Evolutionary conservation across 2,888 invertebrate species (phyloP).

Genomic region (Fragum whitleyi): DNA sequence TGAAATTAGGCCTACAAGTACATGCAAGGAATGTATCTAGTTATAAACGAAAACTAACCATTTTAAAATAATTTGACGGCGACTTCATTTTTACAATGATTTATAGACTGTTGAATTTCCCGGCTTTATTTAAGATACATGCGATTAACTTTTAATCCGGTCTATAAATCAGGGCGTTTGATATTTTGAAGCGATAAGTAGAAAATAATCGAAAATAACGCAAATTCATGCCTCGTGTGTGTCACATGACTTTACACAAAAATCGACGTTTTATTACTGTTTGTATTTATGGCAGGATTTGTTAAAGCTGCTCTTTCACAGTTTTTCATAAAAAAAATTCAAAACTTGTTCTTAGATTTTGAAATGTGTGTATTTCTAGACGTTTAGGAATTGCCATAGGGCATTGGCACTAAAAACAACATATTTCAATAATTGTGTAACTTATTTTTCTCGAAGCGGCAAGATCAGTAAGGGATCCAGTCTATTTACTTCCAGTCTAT

Average conservation of each 20-base stretch:
- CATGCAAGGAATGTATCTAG: too few species aligned
- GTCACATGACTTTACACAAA: not conserved
- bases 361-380: too few species aligned
- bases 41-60: too few species aligned
- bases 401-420: too few species aligned
- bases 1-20: too few species aligned
- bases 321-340: not conserved
- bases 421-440: too few species aligned
- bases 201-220: not conserved
- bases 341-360: too few species aligned
- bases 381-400: too few species aligned
- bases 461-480: too few species aligned
- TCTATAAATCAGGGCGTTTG: constrained; percentile 1
- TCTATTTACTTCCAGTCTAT: too few species aligned
- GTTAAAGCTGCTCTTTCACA: not conserved
- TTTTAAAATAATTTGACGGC: too few species aligned
- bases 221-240: not conserved
- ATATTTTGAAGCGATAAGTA: not conserved
- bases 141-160: not conserved
- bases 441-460: too few species aligned
- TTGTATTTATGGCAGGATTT: not conserved
- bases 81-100: not conserved
- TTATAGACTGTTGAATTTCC: not conserved
- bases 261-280: not conserved
- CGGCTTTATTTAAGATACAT: not conserved